These are phyloP conservation scores for Morpho achilles DNA, from an alignment of 2,888 invertebrate genomes.

Conservation along the genomic window DNA sequence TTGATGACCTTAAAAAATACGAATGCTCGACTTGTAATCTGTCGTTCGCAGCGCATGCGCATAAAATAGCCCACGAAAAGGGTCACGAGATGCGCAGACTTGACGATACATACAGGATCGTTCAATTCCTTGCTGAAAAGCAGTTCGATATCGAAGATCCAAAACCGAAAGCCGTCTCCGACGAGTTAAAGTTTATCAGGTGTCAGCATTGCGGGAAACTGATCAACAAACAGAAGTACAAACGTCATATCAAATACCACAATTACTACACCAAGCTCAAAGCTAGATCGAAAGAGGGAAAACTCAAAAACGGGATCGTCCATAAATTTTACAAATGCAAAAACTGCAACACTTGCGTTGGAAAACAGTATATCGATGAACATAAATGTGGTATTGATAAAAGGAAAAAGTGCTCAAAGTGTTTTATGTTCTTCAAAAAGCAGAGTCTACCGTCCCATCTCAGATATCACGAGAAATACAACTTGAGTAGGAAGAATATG, in stretches of 20 bases:
- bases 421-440: slow-evolving; percentile 13
- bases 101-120: slow-evolving; percentile 24
- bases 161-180: slow-evolving; percentile 13
- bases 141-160: slow-evolving; percentile 20
- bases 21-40: slow-evolving; percentile 23
- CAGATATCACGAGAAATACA: slow-evolving; percentile 15
- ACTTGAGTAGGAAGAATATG: slow-evolving; percentile 13
- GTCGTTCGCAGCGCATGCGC: slow-evolving; percentile 17
- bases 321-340: slow-evolving; percentile 23
- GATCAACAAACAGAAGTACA: slow-evolving; percentile 23
- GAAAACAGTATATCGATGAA: neutral
- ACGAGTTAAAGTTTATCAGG: slow-evolving; percentile 28
- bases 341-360: slow-evolving; percentile 19
- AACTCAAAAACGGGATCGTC: neutral
- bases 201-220: slow-evolving; percentile 30
- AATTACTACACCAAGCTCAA: slow-evolving; percentile 1
- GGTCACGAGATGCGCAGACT: slow-evolving; percentile 26
- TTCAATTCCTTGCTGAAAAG: slow-evolving; percentile 30
- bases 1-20: slow-evolving; percentile 2
- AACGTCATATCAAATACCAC: slow-evolving; percentile 19
- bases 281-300: neutral
- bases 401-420: slow-evolving; percentile 21
- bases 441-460: slow-evolving; percentile 8
- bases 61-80: slow-evolving; percentile 25
- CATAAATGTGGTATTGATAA: slow-evolving; percentile 13